These are phyloP conservation scores for Lethenteron reissneri DNA, from an alignment of 2,113 vertebrate genomes.

Conservation along the genomic window DNA sequence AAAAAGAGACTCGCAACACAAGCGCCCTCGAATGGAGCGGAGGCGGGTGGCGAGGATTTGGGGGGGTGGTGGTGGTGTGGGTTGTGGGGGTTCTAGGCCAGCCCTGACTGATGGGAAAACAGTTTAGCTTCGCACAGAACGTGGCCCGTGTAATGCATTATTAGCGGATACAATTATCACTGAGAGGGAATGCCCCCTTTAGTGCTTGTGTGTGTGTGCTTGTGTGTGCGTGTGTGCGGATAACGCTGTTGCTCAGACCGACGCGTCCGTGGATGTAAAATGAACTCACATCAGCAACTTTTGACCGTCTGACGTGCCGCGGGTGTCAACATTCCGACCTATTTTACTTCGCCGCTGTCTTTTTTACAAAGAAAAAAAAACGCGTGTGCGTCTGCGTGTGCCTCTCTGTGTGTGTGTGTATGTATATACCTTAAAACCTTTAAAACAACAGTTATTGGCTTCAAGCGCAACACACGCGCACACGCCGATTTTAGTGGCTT, in stretches of 20 bases:
- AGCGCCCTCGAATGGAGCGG: no score
- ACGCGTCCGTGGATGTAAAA: background rate
- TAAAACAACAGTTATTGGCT: background rate
- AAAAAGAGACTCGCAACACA: no score
- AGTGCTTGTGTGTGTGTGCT: background rate
- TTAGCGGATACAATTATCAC: conserved; percentile 6
- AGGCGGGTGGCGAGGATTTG: no score
- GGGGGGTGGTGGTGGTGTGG: no score
- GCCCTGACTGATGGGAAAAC: conserved; percentile 1
- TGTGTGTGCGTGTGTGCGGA: background rate
- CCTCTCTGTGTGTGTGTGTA: background rate
- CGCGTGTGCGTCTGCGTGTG: background rate
- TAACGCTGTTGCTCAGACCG: background rate
- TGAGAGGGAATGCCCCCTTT: background rate
- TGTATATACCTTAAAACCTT: background rate
- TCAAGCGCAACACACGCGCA: no score
- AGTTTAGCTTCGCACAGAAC: conserved; percentile 6
- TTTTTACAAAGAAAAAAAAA: background rate
- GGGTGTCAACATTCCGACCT: background rate
- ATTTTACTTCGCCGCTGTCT: no score
- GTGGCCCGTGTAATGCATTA: conserved; percentile 6
- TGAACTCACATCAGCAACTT: background rate
- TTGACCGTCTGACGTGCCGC: background rate
- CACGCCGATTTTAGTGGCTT: no score
- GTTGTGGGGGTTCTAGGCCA: background rate